These are phyloP conservation scores for Cepaea hortensis DNA, from an alignment of 2,888 invertebrate genomes.

Conservation along the genomic window DNA sequence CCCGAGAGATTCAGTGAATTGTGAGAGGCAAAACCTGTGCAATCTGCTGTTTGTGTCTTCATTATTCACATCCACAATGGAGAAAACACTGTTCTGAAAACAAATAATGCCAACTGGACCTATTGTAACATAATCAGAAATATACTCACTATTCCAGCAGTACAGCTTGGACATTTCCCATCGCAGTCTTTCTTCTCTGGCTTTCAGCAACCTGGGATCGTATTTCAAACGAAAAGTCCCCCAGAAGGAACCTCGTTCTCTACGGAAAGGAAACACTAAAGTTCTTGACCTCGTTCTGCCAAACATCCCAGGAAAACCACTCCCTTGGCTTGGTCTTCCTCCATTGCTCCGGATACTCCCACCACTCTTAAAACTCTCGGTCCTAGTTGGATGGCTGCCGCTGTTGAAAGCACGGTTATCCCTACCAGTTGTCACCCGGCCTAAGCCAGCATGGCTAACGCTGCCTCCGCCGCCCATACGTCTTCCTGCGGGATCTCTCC, in stretches of 20 bases:
- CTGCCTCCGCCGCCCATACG: slow-evolving; percentile 13
- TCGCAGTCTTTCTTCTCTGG: slow-evolving; percentile 51
- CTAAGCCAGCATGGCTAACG: neutral
- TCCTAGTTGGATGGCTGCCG: neutral
- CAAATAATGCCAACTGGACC: neutral
- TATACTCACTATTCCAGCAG: slow-evolving; percentile 29
- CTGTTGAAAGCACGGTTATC: neutral
- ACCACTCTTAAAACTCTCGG: slow-evolving; percentile 2
- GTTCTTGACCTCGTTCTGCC: slow-evolving; percentile 46
- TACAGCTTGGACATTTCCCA: slow-evolving; percentile 50
- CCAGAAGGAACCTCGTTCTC: slow-evolving; percentile 46
- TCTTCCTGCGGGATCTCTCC: neutral
- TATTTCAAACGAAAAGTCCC: slow-evolving; percentile 50
- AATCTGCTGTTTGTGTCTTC: too few relatives aligned
- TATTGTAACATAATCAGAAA: neutral
- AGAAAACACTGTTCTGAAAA: neutral
- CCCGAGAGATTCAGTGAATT: too few relatives aligned
- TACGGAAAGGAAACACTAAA: slow-evolving; percentile 44
- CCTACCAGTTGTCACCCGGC: neutral
- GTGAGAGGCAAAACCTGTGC: too few relatives aligned
- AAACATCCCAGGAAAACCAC: slow-evolving; percentile 47
- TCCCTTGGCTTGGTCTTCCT: slow-evolving; percentile 32
- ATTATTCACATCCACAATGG: too few relatives aligned
- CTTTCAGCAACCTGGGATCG: slow-evolving; percentile 51
- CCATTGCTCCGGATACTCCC: slow-evolving; percentile 21